Conservation (phyloP, 2,113 vertebrate genomes). For the Mormyrus lacerda region DNA sequence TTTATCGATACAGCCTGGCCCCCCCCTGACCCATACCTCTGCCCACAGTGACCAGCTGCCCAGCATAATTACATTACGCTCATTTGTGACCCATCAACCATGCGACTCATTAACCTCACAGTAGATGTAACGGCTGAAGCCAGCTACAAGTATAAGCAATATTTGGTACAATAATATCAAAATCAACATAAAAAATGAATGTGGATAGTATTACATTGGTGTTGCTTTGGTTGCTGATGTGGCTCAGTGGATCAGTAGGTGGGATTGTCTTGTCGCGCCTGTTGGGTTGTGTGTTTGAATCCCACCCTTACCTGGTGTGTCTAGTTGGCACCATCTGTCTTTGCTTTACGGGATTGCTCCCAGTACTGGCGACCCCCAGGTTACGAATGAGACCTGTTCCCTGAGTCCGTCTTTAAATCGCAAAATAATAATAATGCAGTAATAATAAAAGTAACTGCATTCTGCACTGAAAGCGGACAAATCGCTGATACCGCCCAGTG, state of each 20-base stretch:
- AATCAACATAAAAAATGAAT: background rate
- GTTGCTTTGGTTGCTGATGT: background rate
- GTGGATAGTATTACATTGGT: background rate
- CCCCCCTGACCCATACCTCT: background rate
- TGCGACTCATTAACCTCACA: background rate
- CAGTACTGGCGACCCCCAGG: background rate
- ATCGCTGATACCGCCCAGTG: background rate
- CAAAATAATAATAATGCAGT: background rate
- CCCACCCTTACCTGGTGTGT: background rate
- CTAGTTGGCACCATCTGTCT: background rate
- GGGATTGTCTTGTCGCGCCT: background rate
- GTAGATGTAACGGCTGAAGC: background rate
- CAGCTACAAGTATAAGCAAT: background rate
- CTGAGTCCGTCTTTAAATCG: too few species aligned
- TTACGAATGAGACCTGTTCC: too few species aligned
- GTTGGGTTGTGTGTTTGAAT: background rate
- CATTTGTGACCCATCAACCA: background rate
- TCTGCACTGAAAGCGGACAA: background rate
- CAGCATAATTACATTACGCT: background rate
- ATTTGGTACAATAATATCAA: background rate
- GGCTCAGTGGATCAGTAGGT: background rate
- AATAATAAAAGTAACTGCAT: background rate
- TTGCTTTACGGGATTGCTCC: background rate
- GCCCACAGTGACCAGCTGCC: background rate
- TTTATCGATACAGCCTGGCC: background rate